Base-by-base conservation (phyloP, 1,140 invertebrate genomes). In the Arion vulgaris region DNA sequence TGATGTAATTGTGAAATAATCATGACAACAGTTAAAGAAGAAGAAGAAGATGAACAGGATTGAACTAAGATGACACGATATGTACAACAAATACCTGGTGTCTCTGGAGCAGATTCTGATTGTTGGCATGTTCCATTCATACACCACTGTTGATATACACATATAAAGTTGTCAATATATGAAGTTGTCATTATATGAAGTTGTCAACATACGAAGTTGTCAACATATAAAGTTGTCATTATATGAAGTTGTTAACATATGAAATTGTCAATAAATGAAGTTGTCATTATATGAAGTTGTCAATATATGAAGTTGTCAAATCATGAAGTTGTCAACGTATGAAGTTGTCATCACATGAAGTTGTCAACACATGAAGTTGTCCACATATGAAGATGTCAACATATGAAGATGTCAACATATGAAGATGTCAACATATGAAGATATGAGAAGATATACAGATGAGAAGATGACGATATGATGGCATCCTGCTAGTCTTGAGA, bases 71-170 rank as follows among this genome's bases (percentile, higher is more conserved):
- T n/a, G n/a, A n/a, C n/a, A n/a, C n/a, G n/a, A n/a, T n/a, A n/a
- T n/a, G n/a, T n/a, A n/a, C n/a, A n/a, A n/a, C n/a, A n/a, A 66
- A 66, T 36, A 85, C 80, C 80, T 19, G 45, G 39, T 4, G 84
- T 81, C 13, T 49, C 17, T 17, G 78, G 82, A 0, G 82, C 82
- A 23, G 73, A 11, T 0, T 77, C 73, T 17, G 82, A 83, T 39
- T 53, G 36, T 23, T 76, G 39, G 51, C 84, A 85, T 1, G 82
- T 83, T 2, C 84, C 84, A 39, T 83, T 85, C 26, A 81, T 38
- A 82, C 84, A 85, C 84, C 84, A 85, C 84, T 85, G 82, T 45
- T 41, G 49, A 45, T 34, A 71, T 38, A 32, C n/a, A n/a, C n/a
- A n/a, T n/a, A n/a, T 49, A 19, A 49, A 49, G 45, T 11, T 19